Evolutionary conservation across 2,888 invertebrate species (phyloP).

Genomic region (Dugesia japonica): DNA sequence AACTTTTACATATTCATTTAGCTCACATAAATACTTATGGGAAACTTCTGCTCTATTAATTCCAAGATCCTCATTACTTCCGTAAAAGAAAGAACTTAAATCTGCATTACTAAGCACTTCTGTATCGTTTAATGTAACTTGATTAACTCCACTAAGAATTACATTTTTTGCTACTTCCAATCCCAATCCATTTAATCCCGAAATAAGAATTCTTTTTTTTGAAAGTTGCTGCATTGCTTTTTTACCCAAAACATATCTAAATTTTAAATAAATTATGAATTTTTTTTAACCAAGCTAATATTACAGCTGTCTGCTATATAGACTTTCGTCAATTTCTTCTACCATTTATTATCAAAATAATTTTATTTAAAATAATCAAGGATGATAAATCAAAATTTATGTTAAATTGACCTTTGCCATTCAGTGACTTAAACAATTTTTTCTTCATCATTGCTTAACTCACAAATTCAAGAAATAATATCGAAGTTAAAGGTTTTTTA

Average conservation of each 20-base stretch:
- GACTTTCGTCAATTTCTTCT: conserved; percentile 28
- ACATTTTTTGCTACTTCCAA: conserved; percentile 96
- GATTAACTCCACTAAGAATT: conserved; percentile 87
- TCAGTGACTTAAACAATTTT: background rate
- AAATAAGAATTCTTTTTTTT: conserved; percentile 76
- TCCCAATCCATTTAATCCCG: conserved; percentile 82
- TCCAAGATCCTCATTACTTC: conserved; percentile 66
- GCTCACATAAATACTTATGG: conserved; percentile 63
- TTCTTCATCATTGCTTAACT: background rate
- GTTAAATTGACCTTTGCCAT: background rate
- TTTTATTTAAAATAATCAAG: background rate
- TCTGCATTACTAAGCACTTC: conserved; percentile 59
- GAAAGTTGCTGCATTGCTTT: conserved; percentile 98
- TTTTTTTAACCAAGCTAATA: background rate
- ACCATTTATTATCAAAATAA: background rate
- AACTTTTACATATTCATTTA: conserved; percentile 79
- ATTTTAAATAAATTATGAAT: background rate
- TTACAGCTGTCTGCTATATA: conserved; percentile 31
- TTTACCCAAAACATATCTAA: conserved; percentile 78
- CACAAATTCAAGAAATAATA: background rate
- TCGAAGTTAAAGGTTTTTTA: background rate
- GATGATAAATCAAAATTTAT: too few species aligned
- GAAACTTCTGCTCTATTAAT: conserved; percentile 71
- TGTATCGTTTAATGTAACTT: conserved; percentile 82
- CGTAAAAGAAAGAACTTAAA: conserved; percentile 73